Percentiles rank a stretch among this genome's conserved stretches.
Evolutionary conservation across 1,140 invertebrate genomes (phyloP).

Genomic region (Drosophila lini): DNA sequence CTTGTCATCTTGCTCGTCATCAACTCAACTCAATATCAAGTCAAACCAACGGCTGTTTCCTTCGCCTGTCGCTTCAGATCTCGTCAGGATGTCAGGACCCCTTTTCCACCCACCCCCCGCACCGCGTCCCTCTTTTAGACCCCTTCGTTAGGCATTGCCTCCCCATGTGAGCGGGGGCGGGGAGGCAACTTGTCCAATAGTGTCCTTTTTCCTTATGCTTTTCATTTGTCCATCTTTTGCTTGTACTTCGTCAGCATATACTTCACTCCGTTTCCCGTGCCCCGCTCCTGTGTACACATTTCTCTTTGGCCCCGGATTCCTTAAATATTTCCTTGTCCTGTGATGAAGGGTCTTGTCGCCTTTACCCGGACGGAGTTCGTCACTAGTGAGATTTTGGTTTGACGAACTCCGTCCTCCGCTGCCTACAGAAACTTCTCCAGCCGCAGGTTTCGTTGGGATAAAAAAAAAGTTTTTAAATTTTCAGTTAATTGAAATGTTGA

Average conservation of each 20-base stretch:
- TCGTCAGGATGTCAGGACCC: slow-evolving; percentile 66
- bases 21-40: slow-evolving; percentile 81
- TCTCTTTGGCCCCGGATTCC: slow-evolving; percentile 29
- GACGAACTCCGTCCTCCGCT: slow-evolving; percentile 62
- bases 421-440: slow-evolving; percentile 44
- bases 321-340: slow-evolving; percentile 53
- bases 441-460: slow-evolving; percentile 18
- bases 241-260: slow-evolving; percentile 53
- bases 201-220: slow-evolving; percentile 79
- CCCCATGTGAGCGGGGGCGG: slow-evolving; percentile 40
- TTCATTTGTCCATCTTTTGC: slow-evolving; percentile 77
- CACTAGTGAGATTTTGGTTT: slow-evolving; percentile 69
- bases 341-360: slow-evolving; percentile 21
- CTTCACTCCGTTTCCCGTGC: slow-evolving; percentile 2
- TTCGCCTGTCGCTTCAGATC: slow-evolving; percentile 72
- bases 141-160: slow-evolving; percentile 15
- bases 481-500: slow-evolving; percentile 75
- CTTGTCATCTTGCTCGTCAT: slow-evolving; percentile 81
- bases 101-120: slow-evolving; percentile 1
- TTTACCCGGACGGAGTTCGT: slow-evolving; percentile 60
- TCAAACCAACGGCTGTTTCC: slow-evolving; percentile 77
- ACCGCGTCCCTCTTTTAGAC: background rate
- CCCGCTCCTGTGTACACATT: slow-evolving; percentile 33
- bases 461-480: slow-evolving; percentile 67
- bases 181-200: slow-evolving; percentile 69